Evolutionary conservation across 1,140 invertebrate species (phyloP), one percentile per base, ranked within the genome.

Genomic region (Hyles vespertilio): DNA sequence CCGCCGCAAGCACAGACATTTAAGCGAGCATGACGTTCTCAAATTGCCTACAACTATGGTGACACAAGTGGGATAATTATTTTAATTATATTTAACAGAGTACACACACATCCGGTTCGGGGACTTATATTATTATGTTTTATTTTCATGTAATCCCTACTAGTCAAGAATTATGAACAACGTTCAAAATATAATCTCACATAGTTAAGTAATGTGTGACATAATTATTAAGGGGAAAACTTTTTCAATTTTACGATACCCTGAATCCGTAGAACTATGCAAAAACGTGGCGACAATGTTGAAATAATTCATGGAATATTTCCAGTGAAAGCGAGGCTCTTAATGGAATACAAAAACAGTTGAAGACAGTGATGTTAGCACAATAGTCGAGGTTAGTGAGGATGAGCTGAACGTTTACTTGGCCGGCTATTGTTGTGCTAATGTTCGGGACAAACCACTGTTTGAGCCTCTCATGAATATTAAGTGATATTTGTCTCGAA

Each of bases 401-500:
- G 64, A 71, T 61, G 56, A 65, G 56, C 72, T 63, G 56, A 65
- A 54, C 72, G 64, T 65, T 71, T 56, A 68, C 57, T 54, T 64
- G 57, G 54, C 43, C 57, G 43, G 51, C 70, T 63, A 80, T 87
- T 87, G 77, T 87, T 77, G 78, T 81, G 79, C 66, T 77, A 87
- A 87, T 87, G 66, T 62, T 55, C 66, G 58, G 67, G 63, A 73
- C 69, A 65, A 66, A 58, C 67, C 57, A 69, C 59, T 67, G 65
- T 61, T 57, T 60, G 70, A 69, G 59, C 59, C 63, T 40, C 72
- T 84, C 79, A 87, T 84, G 80, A 84, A 87, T 87, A 87, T 83
- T 83, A 77, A 84, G 51, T 56, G 46, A 74, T 73, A 77, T 80
- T 83, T 83, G 74, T 84, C 73, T 76, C 64, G 59, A 44, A 67